A percentile compares a stretch with the other conserved stretches of the same genome.
phyloP scores from a whole-genome alignment of 2,113 vertebrate genomes.

The Plestiodon gilberti region DNA sequence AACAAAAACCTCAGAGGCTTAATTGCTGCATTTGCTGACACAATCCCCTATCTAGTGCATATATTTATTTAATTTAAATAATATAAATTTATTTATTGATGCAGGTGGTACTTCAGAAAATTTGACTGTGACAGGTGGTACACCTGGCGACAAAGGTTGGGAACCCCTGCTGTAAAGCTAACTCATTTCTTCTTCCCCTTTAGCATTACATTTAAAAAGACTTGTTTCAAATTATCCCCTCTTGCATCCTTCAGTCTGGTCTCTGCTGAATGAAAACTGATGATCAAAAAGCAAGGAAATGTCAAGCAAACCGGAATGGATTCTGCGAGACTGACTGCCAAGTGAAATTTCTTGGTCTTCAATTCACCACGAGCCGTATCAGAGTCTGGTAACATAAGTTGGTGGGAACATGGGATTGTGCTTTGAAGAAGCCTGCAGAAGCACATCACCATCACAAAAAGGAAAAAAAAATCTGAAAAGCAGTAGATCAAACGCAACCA shows the following conservation, averaged over 20 bases:
- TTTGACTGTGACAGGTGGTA: too few species aligned
- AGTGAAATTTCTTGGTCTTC: slow-evolving; percentile 23
- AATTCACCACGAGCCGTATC: slow-evolving; percentile 9
- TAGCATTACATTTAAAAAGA: slow-evolving; percentile 35
- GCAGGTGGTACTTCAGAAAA: too few species aligned
- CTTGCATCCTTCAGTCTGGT: slow-evolving; percentile 27
- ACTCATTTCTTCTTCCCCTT: slow-evolving; percentile 40
- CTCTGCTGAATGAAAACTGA: slow-evolving; percentile 28
- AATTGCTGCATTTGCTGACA: too few species aligned
- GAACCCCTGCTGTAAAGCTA: too few species aligned
- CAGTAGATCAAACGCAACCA: too few species aligned
- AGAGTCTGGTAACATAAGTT: neutral
- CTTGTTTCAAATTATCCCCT: slow-evolving; percentile 51
- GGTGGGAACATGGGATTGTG: neutral
- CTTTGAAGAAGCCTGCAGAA: neutral
- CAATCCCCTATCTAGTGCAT: too few species aligned
- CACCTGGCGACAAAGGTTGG: too few species aligned
- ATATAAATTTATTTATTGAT: too few species aligned
- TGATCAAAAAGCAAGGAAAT: neutral
- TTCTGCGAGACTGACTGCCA: slow-evolving; percentile 5
- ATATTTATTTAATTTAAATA: too few species aligned
- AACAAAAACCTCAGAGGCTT: too few species aligned
- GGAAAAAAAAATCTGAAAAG: too few species aligned
- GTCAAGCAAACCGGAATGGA: slow-evolving; percentile 41
- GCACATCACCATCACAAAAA: neutral